Conservation (phyloP, 1,140 invertebrate genomes). For the Macrotrachela quadricornifera region DNA sequence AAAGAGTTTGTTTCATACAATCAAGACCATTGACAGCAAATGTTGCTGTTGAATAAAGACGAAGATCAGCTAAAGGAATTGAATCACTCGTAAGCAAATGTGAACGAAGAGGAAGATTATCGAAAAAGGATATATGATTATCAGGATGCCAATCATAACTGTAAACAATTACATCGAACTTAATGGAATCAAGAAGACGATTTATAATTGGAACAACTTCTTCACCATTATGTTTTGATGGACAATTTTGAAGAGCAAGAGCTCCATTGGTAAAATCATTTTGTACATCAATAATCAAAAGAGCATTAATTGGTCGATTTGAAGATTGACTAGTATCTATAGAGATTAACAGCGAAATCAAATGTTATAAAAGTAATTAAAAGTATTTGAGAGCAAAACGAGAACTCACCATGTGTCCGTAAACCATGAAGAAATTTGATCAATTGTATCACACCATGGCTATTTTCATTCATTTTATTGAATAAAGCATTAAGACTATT, state of each 20-base stretch:
- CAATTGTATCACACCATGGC: no score
- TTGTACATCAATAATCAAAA: slow-evolving; percentile 85
- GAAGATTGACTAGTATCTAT: no score
- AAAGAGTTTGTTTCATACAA: slow-evolving; percentile 35
- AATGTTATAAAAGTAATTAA: no score
- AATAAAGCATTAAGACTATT: no score
- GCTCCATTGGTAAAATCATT: slow-evolving; percentile 92
- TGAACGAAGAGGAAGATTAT: slow-evolving; percentile 43
- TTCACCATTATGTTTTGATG: slow-evolving; percentile 54
- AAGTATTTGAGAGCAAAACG: no score
- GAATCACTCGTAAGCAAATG: no score
- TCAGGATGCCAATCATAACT: slow-evolving; percentile 88
- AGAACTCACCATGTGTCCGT: no score
- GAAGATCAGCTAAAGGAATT: no score
- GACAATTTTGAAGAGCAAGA: slow-evolving; percentile 70
- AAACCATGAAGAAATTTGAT: no score
- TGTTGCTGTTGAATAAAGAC: no score
- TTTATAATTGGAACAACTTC: slow-evolving; percentile 57
- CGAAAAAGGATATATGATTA: slow-evolving; percentile 86
- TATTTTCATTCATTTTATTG: no score
- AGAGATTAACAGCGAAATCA: no score
- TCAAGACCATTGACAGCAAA: slow-evolving; percentile 27
- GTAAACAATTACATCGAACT: slow-evolving; percentile 80
- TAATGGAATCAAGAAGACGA: slow-evolving; percentile 50
- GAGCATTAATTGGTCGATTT: slow-evolving; percentile 37